These are phyloP conservation scores for Dryobates pubescens DNA, from an alignment of 2,797 vertebrate species.

Conservation along the genomic window DNA sequence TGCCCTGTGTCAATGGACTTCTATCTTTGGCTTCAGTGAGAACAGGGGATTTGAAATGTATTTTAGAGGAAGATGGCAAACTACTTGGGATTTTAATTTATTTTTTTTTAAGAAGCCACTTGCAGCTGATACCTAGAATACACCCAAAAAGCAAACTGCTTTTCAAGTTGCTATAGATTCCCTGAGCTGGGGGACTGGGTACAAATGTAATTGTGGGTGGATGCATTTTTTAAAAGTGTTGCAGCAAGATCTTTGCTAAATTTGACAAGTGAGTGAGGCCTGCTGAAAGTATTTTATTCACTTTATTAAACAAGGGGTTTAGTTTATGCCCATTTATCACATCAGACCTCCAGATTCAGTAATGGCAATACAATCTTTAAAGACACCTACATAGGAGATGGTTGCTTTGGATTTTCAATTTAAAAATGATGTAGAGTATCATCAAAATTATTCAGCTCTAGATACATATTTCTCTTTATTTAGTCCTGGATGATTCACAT, in stretches of 20 bases:
- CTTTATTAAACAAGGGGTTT: neutral
- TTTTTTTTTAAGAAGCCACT: neutral
- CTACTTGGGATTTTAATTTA: neutral
- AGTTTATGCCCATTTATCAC: conserved; percentile 15
- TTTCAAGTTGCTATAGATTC: conserved; percentile 44
- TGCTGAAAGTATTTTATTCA: conserved; percentile 34
- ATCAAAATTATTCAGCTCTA: neutral
- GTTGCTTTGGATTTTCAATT: neutral
- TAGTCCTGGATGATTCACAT: neutral
- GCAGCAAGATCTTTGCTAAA: conserved; percentile 45
- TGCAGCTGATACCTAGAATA: conserved; percentile 15
- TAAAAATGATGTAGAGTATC: neutral
- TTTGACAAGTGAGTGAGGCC: conserved; percentile 42
- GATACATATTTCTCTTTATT: neutral
- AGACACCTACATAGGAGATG: neutral
- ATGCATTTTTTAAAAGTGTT: conserved; percentile 46
- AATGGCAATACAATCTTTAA: neutral
- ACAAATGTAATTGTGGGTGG: conserved; percentile 52
- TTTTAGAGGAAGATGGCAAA: neutral
- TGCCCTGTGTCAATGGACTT: neutral
- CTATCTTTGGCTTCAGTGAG: neutral
- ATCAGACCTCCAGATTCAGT: neutral
- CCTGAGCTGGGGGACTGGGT: conserved; percentile 22
- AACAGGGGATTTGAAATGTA: neutral
- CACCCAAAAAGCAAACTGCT: conserved; percentile 3